Evolutionary conservation across 2,888 invertebrate genomes (phyloP).

Genomic region (Temnothorax unifasciatus): DNA sequence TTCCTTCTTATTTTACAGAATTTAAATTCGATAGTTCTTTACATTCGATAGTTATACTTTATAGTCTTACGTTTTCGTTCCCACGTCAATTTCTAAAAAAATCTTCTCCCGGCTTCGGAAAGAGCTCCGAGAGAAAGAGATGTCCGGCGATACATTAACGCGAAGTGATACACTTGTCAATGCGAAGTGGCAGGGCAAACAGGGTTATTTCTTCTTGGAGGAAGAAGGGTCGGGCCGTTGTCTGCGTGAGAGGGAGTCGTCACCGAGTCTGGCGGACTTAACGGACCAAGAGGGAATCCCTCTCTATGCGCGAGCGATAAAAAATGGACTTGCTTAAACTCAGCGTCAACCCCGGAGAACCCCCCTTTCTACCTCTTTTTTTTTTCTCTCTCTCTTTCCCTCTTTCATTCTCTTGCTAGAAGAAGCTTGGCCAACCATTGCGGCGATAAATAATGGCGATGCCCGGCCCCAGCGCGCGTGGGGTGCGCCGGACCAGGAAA

Average conservation of each 20-base stretch:
- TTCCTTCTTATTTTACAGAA: background rate
- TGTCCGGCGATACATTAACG: slow-evolving; percentile 46
- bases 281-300: slow-evolving; percentile 74
- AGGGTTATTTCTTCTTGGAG: slow-evolving; percentile 43
- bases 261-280: slow-evolving; percentile 71
- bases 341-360: slow-evolving; percentile 64
- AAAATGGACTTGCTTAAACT: slow-evolving; percentile 71
- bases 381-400: slow-evolving; percentile 8
- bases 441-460: slow-evolving; percentile 79
- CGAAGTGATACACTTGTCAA: slow-evolving; percentile 56
- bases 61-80: background rate
- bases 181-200: slow-evolving; percentile 53
- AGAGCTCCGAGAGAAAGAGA: slow-evolving; percentile 7
- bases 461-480: slow-evolving; percentile 72
- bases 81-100: slow-evolving; percentile 33
- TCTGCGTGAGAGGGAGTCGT: slow-evolving; percentile 62
- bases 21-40: background rate
- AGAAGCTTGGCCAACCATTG: slow-evolving; percentile 77
- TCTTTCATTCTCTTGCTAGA: slow-evolving; percentile 60
- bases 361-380: slow-evolving; percentile 17
- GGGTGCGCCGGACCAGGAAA: slow-evolving; percentile 66
- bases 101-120: background rate
- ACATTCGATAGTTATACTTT: background rate
- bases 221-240: slow-evolving; percentile 47
- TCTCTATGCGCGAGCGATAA: slow-evolving; percentile 63